Evolutionary conservation across 1,140 invertebrate genomes (phyloP).

Genomic region (Dendrolimus kikuchii): DNA sequence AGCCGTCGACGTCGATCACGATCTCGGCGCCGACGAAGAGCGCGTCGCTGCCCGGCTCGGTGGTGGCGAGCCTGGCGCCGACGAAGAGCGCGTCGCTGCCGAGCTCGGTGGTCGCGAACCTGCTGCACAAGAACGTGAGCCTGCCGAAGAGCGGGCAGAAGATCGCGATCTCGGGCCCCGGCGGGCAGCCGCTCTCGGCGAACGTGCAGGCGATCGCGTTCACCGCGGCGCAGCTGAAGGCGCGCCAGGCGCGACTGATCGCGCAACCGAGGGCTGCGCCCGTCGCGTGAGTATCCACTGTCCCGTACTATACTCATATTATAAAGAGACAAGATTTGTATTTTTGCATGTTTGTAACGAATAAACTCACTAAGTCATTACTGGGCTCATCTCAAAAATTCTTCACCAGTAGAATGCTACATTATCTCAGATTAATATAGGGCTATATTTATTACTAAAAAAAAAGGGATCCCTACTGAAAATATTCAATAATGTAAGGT

Average conservation of each 20-base stretch:
- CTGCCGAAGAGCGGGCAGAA: constrained; percentile 37
- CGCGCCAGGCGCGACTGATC: constrained; percentile 40
- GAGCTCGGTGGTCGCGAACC: constrained; percentile 46
- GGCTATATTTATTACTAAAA: no score
- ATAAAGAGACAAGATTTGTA: no score
- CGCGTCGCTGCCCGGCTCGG: constrained; percentile 26
- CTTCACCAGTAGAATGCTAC: no score
- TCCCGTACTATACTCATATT: no score
- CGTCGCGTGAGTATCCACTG: constrained; percentile 33
- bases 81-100: constrained; percentile 38
- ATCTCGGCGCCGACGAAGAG: constrained; percentile 4
- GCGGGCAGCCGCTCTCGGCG: constrained; percentile 31
- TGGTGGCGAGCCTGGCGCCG: constrained; percentile 28
- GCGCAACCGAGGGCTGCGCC: constrained; percentile 34
- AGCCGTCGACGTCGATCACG: no score
- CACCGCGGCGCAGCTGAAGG: constrained; percentile 44
- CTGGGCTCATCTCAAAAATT: no score
- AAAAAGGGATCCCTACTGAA: no score
- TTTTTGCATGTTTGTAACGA: no score
- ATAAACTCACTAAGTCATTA: no score
- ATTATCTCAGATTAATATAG: no score
- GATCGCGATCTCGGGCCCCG: constrained; percentile 41
- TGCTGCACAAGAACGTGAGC: constrained; percentile 49
- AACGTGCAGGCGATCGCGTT: constrained; percentile 57
- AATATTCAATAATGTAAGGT: no score